These are phyloP conservation scores for Nebria brevicollis DNA, from an alignment of 2,888 invertebrate genomes.

Conservation along the genomic window DNA sequence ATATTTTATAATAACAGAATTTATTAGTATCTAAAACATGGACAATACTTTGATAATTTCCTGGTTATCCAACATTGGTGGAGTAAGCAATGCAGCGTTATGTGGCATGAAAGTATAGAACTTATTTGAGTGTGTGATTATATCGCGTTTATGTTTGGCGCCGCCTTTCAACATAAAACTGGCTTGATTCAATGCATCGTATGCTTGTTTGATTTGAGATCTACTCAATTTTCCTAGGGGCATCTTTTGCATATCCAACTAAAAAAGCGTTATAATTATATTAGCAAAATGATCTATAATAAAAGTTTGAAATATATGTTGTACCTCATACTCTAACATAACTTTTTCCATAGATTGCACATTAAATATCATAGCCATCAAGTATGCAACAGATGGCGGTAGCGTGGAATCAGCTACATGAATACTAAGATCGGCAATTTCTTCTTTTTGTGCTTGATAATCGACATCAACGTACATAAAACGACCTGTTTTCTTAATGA, in stretches of 20 bases:
- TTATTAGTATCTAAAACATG: background rate
- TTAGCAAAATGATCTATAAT: background rate
- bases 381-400: slow-evolving; percentile 34
- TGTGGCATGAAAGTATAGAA: slow-evolving; percentile 75
- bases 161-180: slow-evolving; percentile 51
- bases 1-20: background rate
- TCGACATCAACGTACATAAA: slow-evolving; percentile 33
- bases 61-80: slow-evolving; percentile 66
- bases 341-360: slow-evolving; percentile 38
- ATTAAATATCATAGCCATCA: slow-evolving; percentile 41
- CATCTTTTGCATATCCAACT: slow-evolving; percentile 73
- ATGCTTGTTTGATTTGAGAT: slow-evolving; percentile 68
- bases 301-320: background rate
- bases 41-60: slow-evolving; percentile 67
- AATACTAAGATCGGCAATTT: slow-evolving; percentile 29
- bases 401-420: slow-evolving; percentile 37
- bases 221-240: slow-evolving; percentile 73
- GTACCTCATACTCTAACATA: slow-evolving; percentile 39
- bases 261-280: slow-evolving; percentile 16
- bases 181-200: slow-evolving; percentile 63
- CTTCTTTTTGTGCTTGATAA: slow-evolving; percentile 36
- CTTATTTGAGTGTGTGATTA: slow-evolving; percentile 68
- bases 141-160: slow-evolving; percentile 50
- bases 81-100: slow-evolving; percentile 68
- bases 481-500: slow-evolving; percentile 24